Percentiles rank a stretch among this genome's conserved stretches.
Conservation (phyloP, 2,888 invertebrate genomes). For the Aproaerema taeniolella region DNA sequence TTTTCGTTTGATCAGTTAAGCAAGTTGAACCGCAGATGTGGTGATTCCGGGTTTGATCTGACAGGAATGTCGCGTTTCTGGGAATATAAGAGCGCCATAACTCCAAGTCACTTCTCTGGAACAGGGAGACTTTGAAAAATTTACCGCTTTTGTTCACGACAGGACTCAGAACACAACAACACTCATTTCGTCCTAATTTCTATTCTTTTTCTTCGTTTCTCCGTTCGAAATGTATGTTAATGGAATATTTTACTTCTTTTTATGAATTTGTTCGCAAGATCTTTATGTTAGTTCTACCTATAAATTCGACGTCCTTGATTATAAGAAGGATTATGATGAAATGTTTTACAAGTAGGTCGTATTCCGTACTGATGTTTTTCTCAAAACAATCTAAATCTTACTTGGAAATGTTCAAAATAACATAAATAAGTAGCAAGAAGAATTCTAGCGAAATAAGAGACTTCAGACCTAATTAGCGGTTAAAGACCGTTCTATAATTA, state of each 20-base stretch:
- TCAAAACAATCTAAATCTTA: constrained; percentile 13
- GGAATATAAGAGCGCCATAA: constrained; percentile 24
- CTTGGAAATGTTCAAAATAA: too few relatives aligned
- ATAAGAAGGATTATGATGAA: too few relatives aligned
- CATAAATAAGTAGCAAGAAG: too few relatives aligned
- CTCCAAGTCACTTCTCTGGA: constrained; percentile 27
- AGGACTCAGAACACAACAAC: constrained; percentile 45
- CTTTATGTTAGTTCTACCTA: too few relatives aligned
- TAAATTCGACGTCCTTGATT: constrained; percentile 7
- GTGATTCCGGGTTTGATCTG: constrained; percentile 14
- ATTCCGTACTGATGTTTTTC: too few relatives aligned
- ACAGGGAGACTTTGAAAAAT: constrained; percentile 20
- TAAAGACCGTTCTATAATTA: constrained; percentile 68
- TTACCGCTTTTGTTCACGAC: constrained; percentile 47
- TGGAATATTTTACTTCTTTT: constrained; percentile 24
- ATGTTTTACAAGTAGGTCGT: too few relatives aligned
- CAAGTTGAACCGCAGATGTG: background rate
- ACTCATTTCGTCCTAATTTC: constrained; percentile 34
- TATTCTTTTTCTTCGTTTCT: constrained; percentile 39
- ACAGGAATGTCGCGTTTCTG: constrained; percentile 21
- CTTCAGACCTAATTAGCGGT: constrained; percentile 70
- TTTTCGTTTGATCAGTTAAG: constrained; percentile 8
- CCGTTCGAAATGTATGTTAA: constrained; percentile 35
- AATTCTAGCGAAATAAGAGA: constrained; percentile 31
- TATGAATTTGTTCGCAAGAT: constrained; percentile 17